These are phyloP conservation scores for Urosaurus nigricauda DNA, from an alignment of 2,797 vertebrate genomes.

Conservation along the genomic window DNA sequence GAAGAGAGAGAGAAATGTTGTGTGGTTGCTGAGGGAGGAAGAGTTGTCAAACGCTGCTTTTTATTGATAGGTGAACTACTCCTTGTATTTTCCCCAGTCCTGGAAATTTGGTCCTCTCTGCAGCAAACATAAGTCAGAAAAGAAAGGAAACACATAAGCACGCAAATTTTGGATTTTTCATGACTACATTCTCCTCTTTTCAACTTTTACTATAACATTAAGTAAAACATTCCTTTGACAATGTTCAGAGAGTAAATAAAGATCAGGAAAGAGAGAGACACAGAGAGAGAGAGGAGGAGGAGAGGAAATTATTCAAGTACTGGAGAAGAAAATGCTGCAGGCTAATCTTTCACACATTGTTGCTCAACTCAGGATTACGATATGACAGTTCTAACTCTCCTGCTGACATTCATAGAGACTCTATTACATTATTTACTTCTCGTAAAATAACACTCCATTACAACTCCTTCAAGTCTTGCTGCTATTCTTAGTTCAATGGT, in stretches of 20 bases:
- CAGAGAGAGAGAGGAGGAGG: background rate
- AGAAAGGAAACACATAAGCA: constrained; percentile 45
- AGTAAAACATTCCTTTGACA: constrained; percentile 77
- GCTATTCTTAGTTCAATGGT: constrained; percentile 74
- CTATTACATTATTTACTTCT: constrained; percentile 83
- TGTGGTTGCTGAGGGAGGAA: background rate
- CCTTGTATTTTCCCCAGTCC: constrained; percentile 55
- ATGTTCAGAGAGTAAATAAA: constrained; percentile 75
- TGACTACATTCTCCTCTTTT: constrained; percentile 64
- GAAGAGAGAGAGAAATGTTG: background rate
- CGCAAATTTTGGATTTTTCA: constrained; percentile 67
- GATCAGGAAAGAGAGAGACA: constrained; percentile 49
- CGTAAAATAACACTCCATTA: constrained; percentile 82
- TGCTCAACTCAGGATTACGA: constrained; percentile 76
- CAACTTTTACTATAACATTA: constrained; percentile 69
- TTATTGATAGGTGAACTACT: constrained; percentile 63
- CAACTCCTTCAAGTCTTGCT: constrained; percentile 76
- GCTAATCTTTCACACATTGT: constrained; percentile 78
- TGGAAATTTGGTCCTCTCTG: constrained; percentile 51
- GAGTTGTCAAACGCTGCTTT: constrained; percentile 38
- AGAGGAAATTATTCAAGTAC: constrained; percentile 73
- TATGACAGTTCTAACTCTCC: constrained; percentile 80
- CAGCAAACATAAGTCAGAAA: constrained; percentile 38
- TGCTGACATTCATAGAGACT: constrained; percentile 79
- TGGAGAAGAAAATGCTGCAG: constrained; percentile 74